Conservation (phyloP, 2,113 vertebrate genomes). For the Pteruthius melanotis region DNA sequence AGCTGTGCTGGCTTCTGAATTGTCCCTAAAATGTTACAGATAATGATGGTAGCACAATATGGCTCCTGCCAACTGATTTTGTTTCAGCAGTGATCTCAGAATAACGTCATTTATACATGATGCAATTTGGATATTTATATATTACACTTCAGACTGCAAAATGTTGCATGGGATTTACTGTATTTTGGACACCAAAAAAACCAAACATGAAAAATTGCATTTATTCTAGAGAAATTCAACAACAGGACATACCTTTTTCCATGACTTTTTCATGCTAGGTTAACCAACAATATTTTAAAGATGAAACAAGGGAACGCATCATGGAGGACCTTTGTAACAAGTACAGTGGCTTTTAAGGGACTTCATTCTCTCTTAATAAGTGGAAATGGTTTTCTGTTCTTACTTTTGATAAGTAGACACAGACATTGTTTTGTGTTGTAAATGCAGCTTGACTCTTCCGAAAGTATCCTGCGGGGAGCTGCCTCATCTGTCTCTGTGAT, state of each 20-base stretch:
- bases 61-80: not conserved
- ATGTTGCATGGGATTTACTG: not conserved
- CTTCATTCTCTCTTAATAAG: not conserved
- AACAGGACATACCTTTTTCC: not conserved
- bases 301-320: not conserved
- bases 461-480: conserved; percentile 77
- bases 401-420: conserved; percentile 54
- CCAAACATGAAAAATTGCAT: not conserved
- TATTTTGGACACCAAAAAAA: not conserved
- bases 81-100: not conserved
- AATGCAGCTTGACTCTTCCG: conserved; percentile 89
- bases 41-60: not conserved
- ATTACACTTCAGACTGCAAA: not conserved
- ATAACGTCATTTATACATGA: not conserved
- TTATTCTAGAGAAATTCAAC: not conserved
- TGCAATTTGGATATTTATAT: not conserved
- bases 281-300: not conserved
- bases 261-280: not conserved
- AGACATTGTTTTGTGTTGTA: conserved; percentile 89
- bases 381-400: not conserved
- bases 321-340: not conserved
- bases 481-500: conserved; percentile 74
- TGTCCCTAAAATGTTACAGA: not conserved
- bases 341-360: not conserved
- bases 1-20: not conserved